These are phyloP conservation scores for Sterrhoptilus dennistouni DNA, from an alignment of 2,113 vertebrate species.

Conservation along the genomic window DNA sequence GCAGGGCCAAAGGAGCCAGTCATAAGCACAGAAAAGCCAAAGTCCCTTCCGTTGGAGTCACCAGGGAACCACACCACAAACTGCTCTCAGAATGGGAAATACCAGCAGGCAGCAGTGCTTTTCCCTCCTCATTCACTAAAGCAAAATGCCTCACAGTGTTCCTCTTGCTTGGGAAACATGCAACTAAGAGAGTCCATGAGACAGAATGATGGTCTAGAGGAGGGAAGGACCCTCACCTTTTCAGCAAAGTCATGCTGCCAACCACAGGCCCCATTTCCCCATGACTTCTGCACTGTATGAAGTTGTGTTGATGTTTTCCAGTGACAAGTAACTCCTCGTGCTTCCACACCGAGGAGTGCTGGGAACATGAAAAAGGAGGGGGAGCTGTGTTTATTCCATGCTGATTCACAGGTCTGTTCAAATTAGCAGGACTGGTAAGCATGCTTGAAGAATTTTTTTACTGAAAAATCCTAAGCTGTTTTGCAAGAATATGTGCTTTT, in stretches of 20 bases:
- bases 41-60: neutral
- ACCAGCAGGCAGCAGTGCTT: neutral
- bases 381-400: neutral
- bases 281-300: neutral
- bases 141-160: neutral
- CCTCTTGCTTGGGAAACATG: neutral
- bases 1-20: neutral
- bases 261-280: neutral
- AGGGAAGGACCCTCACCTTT: neutral
- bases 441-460: rapidly evolving
- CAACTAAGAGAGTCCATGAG: neutral
- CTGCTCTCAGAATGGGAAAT: neutral
- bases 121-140: neutral
- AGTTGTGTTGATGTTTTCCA: neutral
- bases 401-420: neutral
- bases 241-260: neutral
- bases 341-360: neutral
- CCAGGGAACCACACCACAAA: neutral
- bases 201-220: neutral
- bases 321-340: neutral
- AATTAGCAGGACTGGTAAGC: neutral
- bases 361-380: neutral
- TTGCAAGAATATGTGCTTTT: neutral
- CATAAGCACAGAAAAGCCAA: neutral
- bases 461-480: neutral